Percentiles rank a stretch among this genome's conserved stretches.
These are phyloP conservation scores for Sipunculus nudus DNA, from an alignment of 2,888 invertebrate genomes.

Conservation along the genomic window DNA sequence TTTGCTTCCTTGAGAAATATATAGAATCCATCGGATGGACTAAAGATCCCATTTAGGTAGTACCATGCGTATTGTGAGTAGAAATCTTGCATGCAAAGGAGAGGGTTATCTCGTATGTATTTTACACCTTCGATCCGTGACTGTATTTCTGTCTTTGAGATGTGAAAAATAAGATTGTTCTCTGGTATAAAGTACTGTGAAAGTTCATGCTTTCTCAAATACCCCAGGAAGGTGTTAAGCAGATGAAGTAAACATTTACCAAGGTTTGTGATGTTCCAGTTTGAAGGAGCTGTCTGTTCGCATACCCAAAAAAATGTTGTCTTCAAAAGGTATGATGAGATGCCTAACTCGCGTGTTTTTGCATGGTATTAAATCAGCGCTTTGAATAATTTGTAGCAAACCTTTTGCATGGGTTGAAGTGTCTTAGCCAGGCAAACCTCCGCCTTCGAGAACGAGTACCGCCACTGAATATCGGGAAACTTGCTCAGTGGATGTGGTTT, in stretches of 20 bases:
- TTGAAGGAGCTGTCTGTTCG: constrained; percentile 40
- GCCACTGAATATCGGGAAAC: constrained; percentile 47
- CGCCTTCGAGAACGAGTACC: constrained; percentile 43
- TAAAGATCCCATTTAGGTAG: too few relatives aligned
- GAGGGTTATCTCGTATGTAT: too few relatives aligned
- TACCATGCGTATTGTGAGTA: too few relatives aligned
- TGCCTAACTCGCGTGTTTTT: constrained; percentile 22
- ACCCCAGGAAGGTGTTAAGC: constrained; percentile 40
- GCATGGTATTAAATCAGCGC: constrained; percentile 37
- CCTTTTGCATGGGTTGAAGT: constrained; percentile 42
- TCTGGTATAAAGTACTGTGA: constrained; percentile 46
- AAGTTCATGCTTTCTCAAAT: constrained; percentile 37
- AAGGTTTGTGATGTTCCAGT: constrained; percentile 42
- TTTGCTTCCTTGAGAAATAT: too few relatives aligned
- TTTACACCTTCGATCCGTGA: too few relatives aligned
- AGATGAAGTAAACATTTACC: constrained; percentile 39
- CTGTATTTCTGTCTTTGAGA: constrained; percentile 11
- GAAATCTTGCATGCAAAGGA: too few relatives aligned
- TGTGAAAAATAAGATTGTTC: constrained; percentile 43
- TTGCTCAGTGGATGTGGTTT: too few relatives aligned
- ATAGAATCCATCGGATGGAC: too few relatives aligned
- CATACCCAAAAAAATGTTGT: constrained; percentile 44
- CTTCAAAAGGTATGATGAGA: constrained; percentile 40
- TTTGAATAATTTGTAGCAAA: constrained; percentile 43
- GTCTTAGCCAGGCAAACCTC: constrained; percentile 42